Conservation (phyloP, 1,140 invertebrate species). For the Eriocheir sinensis region DNA sequence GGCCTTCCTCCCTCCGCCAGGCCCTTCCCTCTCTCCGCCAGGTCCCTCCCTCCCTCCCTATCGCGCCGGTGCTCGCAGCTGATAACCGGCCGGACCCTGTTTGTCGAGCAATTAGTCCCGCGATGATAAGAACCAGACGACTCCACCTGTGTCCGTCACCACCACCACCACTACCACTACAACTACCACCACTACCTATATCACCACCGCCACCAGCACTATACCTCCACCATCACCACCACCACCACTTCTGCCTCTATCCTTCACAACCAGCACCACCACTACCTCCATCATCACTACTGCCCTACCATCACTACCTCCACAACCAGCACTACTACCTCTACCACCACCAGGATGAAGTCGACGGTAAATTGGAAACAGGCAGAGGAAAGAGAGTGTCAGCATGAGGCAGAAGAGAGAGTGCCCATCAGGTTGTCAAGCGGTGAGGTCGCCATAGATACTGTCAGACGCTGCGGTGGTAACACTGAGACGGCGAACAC, state of each 20-base stretch:
- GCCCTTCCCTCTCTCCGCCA: background rate
- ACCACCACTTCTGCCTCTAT: background rate
- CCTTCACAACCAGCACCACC: background rate
- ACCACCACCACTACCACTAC: background rate
- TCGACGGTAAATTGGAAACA: too few relatives aligned
- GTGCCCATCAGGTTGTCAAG: background rate
- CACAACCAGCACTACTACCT: background rate
- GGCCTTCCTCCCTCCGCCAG: too few relatives aligned
- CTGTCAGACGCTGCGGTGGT: background rate
- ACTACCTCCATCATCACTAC: background rate
- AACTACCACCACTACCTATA: background rate
- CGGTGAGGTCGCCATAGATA: background rate
- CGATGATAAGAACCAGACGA: background rate
- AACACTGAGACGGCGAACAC: conserved; percentile 23
- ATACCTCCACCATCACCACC: too few relatives aligned
- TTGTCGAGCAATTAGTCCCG: background rate
- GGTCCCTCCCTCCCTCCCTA: background rate
- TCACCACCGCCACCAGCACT: too few relatives aligned
- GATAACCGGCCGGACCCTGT: background rate
- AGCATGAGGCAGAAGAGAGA: background rate
- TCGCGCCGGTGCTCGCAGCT: background rate
- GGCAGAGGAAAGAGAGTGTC: background rate
- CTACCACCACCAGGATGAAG: too few relatives aligned
- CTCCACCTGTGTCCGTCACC: background rate
- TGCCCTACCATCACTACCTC: background rate